Percentiles rank a stretch among this genome's conserved stretches.
phyloP scores from a whole-genome alignment of 2,888 invertebrate genomes.

The Amphipyra tragopoginis region DNA sequence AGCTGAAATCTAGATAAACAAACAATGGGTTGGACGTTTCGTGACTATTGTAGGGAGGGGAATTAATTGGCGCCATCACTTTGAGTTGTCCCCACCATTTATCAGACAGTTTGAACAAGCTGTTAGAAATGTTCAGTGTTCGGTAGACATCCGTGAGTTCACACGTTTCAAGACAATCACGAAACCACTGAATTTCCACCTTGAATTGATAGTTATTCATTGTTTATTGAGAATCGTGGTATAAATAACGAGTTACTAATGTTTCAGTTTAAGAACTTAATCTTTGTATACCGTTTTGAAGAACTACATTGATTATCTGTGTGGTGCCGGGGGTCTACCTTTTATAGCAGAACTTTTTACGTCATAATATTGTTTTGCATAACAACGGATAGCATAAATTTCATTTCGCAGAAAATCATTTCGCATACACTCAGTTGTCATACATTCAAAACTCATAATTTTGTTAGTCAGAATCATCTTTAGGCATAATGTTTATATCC shows the following conservation, averaged over 20 bases:
- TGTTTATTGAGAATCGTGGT: constrained; percentile 21
- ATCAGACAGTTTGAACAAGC: constrained; percentile 72
- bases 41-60: constrained; percentile 70
- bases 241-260: constrained; percentile 7
- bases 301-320: too few relatives aligned
- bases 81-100: constrained; percentile 72
- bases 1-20: constrained; percentile 54
- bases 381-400: too few relatives aligned
- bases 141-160: constrained; percentile 59
- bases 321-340: too few relatives aligned
- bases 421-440: too few relatives aligned
- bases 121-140: constrained; percentile 69
- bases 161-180: constrained; percentile 51
- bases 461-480: too few relatives aligned
- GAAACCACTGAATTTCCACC: constrained; percentile 31
- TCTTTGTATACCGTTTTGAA: constrained; percentile 21
- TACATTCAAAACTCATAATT: too few relatives aligned
- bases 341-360: too few relatives aligned
- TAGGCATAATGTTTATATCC: too few relatives aligned
- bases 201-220: constrained; percentile 30
- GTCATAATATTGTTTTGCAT: too few relatives aligned
- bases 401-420: too few relatives aligned
- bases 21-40: constrained; percentile 64
- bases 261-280: constrained; percentile 16
- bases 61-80: constrained; percentile 77